Base-by-base conservation (phyloP, 2,797 vertebrate species). In the Sebastes oblongus region DNA sequence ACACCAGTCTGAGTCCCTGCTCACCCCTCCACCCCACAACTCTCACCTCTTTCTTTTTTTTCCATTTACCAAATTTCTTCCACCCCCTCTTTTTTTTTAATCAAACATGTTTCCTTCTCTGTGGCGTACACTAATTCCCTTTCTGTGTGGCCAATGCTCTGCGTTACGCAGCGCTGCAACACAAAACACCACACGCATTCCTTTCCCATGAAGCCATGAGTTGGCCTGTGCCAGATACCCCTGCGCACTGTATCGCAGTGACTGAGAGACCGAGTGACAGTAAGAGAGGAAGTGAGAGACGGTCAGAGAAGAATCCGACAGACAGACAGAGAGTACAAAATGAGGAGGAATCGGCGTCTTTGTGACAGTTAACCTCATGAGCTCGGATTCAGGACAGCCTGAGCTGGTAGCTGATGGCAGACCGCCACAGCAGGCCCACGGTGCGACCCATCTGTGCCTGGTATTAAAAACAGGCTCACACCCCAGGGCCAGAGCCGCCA, bases 181-280 rank as follows among this genome's bases (percentile, higher is more conserved):
- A 93, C 88, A 93, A 91, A 93, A 88, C 92, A 93, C 95, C 94
- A 94, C 93, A 71, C 18, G 96, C 96, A 98, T 98, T 97, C 97
- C 97, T 96, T 95, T 97, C 96, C 95, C 94, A 87, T 98, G 97
- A 97, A 95, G 93, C 91, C 95, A 91, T 83, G 29, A 76, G 87
- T 84, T 76, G 74, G 29, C 78, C 77, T 32, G 66, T 87, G 89
- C 86, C 91, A 86, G 88, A 94, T 90, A 89, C 83, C 79, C 77
- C 69, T 68, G 78, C 74, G 80, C 50, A 69, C 68, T 73, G 72
- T 71, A 66, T 80, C 73, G 34, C 73, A 73, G 29, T 22, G 56
- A 78, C 60, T 18, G 65, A 62, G 55, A 62, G 60, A 54, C 46
- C 16, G 20, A 78, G 69, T 36, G 74, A 81, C 66, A 64, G 72